Conservation (phyloP, 2,888 invertebrate genomes). For the Endomychus coccineus region DNA sequence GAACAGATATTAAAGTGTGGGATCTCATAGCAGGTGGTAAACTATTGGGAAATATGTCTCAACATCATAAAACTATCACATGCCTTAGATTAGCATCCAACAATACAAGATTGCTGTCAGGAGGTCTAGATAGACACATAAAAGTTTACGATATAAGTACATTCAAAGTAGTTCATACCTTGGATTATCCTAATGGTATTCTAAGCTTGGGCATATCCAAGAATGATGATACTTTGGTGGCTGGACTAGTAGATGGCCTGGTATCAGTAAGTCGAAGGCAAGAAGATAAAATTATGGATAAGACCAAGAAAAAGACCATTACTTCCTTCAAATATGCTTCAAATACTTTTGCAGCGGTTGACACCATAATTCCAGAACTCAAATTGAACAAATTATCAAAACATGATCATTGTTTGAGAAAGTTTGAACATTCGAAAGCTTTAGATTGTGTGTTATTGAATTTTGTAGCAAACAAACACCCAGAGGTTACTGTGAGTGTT, state of each 20-base stretch:
- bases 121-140: conserved; percentile 86
- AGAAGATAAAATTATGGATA: conserved; percentile 44
- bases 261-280: conserved; percentile 78
- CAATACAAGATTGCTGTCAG: conserved; percentile 77
- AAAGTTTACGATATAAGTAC: conserved; percentile 85
- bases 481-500: conserved; percentile 71
- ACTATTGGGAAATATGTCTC: conserved; percentile 72
- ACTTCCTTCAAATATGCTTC: conserved; percentile 46
- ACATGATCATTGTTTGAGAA: conserved; percentile 65
- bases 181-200: conserved; percentile 86
- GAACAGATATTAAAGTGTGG: conserved; percentile 88
- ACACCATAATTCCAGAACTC: conserved; percentile 48
- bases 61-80: conserved; percentile 95
- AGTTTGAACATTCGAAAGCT: conserved; percentile 77
- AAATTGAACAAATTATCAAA: conserved; percentile 45
- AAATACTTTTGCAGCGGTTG: conserved; percentile 37
- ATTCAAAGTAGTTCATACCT: conserved; percentile 80
- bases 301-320: conserved; percentile 47
- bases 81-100: conserved; percentile 74
- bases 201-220: conserved; percentile 72
- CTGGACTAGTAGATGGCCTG: conserved; percentile 89
- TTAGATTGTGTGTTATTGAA: conserved; percentile 61
- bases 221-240: conserved; percentile 76
- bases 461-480: conserved; percentile 55
- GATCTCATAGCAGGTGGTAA: conserved; percentile 84